phyloP scores from a whole-genome alignment of 1,140 invertebrate species.

The Scylla paramamosain region DNA sequence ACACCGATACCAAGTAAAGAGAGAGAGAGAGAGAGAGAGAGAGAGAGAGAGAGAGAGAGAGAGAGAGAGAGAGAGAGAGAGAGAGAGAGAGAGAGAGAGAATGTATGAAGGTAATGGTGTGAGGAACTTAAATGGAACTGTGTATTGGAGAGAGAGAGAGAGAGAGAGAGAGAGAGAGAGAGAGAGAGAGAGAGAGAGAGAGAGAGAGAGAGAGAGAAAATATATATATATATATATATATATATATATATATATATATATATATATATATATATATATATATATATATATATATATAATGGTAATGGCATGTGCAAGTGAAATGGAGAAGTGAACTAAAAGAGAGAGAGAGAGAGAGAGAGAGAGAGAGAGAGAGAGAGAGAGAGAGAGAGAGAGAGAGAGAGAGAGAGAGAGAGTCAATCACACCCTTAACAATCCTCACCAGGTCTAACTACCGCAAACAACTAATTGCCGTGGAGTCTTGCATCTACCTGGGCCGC shows the following conservation, averaged over 20 bases:
- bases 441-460: conserved; percentile 51
- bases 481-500: conserved; percentile 42
- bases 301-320: too few relatives aligned
- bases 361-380: conserved; percentile 1
- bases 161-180: conserved; percentile 37
- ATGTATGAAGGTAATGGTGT: background rate
- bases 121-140: background rate
- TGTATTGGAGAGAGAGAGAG: conserved; percentile 40
- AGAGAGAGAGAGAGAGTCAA: background rate
- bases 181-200: background rate
- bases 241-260: too few relatives aligned
- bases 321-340: background rate
- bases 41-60: conserved; percentile 54
- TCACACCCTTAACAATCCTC: background rate
- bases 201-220: conserved; percentile 33
- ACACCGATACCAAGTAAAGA: background rate
- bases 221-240: background rate
- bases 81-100: too few relatives aligned
- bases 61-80: conserved; percentile 1
- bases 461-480: conserved; percentile 46
- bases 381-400: conserved; percentile 44
- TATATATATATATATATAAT: too few relatives aligned
- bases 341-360: conserved; percentile 26
- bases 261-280: too few relatives aligned
- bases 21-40: conserved; percentile 25